Evolutionary conservation across 2,797 vertebrate genomes (phyloP).

Genomic region (Psittacula derbiana): DNA sequence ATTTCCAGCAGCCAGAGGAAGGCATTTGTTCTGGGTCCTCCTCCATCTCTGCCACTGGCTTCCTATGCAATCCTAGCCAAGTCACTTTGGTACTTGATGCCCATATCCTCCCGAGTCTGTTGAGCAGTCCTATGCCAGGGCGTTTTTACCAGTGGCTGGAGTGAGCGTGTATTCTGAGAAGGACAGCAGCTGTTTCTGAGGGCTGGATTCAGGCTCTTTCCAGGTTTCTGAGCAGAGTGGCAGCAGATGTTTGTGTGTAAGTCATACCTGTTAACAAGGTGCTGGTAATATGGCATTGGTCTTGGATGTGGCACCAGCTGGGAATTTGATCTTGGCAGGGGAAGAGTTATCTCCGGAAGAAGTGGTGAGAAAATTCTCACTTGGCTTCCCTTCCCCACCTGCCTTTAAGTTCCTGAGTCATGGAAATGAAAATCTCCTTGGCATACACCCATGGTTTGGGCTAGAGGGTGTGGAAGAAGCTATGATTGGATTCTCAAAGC

Average conservation of each 20-base stretch:
- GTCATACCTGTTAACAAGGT: constrained; percentile 19
- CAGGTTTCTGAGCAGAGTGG: neutral
- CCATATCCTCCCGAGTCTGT: neutral
- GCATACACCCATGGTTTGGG: constrained; percentile 58
- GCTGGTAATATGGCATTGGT: neutral
- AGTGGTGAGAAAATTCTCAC: constrained; percentile 57
- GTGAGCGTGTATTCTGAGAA: neutral
- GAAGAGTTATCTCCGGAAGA: constrained; percentile 36
- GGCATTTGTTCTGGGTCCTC: neutral
- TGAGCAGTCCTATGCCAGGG: neutral
- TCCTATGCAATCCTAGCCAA: neutral
- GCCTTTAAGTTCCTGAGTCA: constrained; percentile 63
- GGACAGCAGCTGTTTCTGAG: neutral
- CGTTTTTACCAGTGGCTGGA: neutral
- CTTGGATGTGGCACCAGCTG: neutral
- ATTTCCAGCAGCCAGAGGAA: constrained; percentile 3
- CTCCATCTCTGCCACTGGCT: neutral
- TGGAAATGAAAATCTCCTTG: constrained; percentile 59
- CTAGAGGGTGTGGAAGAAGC: constrained; percentile 54
- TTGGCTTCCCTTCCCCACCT: constrained; percentile 62
- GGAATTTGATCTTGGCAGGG: constrained; percentile 15
- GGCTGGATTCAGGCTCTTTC: neutral
- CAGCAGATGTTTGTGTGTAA: neutral
- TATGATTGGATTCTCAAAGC: constrained; percentile 50
- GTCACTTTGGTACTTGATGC: neutral